Conservation (phyloP, 2,113 vertebrate genomes). For the Columba janthina region DNA sequence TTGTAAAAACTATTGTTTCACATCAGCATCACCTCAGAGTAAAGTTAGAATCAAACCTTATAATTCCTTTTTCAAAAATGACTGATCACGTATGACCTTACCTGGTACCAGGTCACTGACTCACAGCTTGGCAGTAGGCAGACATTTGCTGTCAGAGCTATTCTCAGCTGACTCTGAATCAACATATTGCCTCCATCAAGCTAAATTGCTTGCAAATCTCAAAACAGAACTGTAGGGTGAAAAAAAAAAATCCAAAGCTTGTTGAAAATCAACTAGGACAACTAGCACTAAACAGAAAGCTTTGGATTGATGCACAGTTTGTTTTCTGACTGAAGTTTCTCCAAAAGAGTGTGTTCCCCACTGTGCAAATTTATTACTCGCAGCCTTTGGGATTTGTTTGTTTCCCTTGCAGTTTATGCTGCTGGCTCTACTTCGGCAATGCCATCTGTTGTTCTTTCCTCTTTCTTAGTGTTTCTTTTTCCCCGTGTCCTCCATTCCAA, state of each 20-base stretch:
- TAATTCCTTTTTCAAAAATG: background rate
- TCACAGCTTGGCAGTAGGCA: background rate
- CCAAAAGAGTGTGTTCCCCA: constrained; percentile 48
- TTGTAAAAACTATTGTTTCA: background rate
- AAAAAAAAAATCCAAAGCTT: background rate
- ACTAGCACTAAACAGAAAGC: constrained; percentile 26
- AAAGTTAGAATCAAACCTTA: background rate
- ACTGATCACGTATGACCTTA: background rate
- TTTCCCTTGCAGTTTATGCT: constrained; percentile 58
- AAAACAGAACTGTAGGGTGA: background rate
- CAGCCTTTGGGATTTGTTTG: constrained; percentile 65
- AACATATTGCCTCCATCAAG: background rate
- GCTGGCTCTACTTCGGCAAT: constrained; percentile 32
- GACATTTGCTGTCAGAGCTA: background rate
- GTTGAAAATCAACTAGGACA: constrained; percentile 31
- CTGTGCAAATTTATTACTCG: constrained; percentile 59
- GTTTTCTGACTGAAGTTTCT: constrained; percentile 63
- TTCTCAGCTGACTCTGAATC: background rate
- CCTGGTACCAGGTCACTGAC: background rate
- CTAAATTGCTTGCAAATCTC: background rate
- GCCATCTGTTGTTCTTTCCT: constrained; percentile 60
- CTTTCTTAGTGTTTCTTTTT: constrained; percentile 6
- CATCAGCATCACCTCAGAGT: background rate
- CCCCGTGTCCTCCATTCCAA: constrained; percentile 12
- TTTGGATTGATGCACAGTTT: constrained; percentile 45